Evolutionary conservation across 2,113 vertebrate genomes (phyloP).

Genomic region (Poeciliopsis prolifica): DNA sequence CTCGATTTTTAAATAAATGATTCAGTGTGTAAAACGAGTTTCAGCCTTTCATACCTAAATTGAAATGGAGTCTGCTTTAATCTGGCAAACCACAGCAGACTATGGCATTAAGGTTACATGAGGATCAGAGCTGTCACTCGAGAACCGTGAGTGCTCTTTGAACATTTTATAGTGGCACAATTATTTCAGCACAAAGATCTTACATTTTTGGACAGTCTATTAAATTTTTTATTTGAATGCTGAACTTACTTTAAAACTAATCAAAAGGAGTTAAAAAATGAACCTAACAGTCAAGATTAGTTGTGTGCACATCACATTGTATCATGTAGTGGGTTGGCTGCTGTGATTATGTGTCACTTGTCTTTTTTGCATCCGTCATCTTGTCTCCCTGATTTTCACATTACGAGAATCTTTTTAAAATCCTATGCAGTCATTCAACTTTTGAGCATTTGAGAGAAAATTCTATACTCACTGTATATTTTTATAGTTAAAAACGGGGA

Average conservation of each 20-base stretch:
- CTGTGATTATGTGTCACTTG: not conserved
- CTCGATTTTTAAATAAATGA: conserved; percentile 33
- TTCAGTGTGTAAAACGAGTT: conserved; percentile 41
- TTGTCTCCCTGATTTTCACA: not conserved
- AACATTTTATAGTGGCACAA: conserved; percentile 10
- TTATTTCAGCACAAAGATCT: conserved; percentile 13
- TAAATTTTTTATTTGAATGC: not conserved
- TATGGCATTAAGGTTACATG: conserved; percentile 31
- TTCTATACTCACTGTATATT: not conserved
- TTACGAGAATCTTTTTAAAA: not conserved
- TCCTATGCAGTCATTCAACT: not conserved
- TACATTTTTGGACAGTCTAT: not conserved
- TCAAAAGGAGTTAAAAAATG: not conserved
- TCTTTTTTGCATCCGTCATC: not conserved
- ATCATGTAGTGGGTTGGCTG: not conserved
- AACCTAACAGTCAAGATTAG: not conserved
- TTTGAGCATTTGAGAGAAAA: not conserved
- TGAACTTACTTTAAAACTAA: not conserved
- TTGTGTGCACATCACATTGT: no score
- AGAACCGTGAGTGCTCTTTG: conserved; percentile 6
- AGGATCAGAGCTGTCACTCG: conserved; percentile 47
- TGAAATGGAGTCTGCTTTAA: conserved; percentile 50
- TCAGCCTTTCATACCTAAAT: conserved; percentile 39
- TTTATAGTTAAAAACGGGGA: not conserved
- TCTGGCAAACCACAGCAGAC: conserved; percentile 35